Evolutionary conservation across 2,888 invertebrate species (phyloP).

Genomic region (Eulithis prunata): DNA sequence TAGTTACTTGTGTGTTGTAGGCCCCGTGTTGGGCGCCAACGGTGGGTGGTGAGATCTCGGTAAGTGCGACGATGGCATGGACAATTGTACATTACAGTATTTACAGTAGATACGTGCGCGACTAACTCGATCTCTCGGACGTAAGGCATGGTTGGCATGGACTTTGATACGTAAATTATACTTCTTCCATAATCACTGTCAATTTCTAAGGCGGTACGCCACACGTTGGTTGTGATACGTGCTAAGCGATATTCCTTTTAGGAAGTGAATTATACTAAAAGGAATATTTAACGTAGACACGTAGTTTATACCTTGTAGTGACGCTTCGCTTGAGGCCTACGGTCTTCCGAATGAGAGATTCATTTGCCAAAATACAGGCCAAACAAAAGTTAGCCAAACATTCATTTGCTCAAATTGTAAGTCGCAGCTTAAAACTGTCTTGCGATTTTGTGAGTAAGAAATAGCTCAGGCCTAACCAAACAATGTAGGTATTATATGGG

Average conservation of each 20-base stretch:
- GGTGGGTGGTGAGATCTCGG: constrained; percentile 40
- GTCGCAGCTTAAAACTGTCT: constrained; percentile 29
- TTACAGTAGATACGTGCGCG: constrained; percentile 31
- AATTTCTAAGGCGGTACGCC: constrained; percentile 77
- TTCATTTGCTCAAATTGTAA: constrained; percentile 62
- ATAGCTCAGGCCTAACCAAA: constrained; percentile 35
- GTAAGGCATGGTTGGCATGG: constrained; percentile 74
- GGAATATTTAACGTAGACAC: constrained; percentile 72
- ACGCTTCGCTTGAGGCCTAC: constrained; percentile 78
- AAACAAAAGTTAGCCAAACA: constrained; percentile 74
- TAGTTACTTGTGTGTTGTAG: constrained; percentile 52
- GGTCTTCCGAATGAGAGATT: constrained; percentile 70
- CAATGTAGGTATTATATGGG: constrained; percentile 22
- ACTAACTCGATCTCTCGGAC: constrained; percentile 40
- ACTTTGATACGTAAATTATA: constrained; percentile 64
- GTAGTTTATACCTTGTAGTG: constrained; percentile 77
- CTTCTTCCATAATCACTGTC: constrained; percentile 78
- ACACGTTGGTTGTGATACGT: constrained; percentile 83
- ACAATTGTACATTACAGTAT: constrained; percentile 35
- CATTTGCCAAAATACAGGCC: constrained; percentile 75
- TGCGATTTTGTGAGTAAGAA: constrained; percentile 27
- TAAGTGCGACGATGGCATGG: constrained; percentile 44
- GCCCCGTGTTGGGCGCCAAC: constrained; percentile 60
- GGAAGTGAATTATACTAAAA: constrained; percentile 50
- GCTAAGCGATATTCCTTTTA: constrained; percentile 68